Conservation (phyloP, 2,888 invertebrate species). For the Phrixothrix hirtus region DNA sequence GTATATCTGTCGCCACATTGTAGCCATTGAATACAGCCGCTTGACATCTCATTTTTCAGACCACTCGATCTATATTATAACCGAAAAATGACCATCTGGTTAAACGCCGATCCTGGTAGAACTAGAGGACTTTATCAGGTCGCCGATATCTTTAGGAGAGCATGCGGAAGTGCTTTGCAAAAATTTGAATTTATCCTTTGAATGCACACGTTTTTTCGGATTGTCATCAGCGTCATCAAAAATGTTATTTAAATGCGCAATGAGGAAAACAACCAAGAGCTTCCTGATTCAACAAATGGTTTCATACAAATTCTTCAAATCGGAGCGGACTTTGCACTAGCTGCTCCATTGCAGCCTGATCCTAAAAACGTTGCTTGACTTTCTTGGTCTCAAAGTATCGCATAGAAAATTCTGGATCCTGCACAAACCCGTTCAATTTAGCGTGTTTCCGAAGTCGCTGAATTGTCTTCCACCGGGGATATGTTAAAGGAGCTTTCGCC, state of each 20-base stretch:
- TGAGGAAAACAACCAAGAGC: not conserved
- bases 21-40: too few relatives aligned
- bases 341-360: not conserved
- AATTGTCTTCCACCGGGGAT: constrained; percentile 2
- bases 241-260: constrained; percentile 2
- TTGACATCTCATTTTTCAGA: too few relatives aligned
- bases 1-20: constrained; percentile 47
- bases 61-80: constrained; percentile 45
- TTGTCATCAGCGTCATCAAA: constrained; percentile 16
- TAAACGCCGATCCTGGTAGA: constrained; percentile 8
- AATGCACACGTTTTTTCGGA: constrained; percentile 22
- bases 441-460: not conserved
- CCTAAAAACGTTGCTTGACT: constrained; percentile 1
- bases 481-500: constrained; percentile 3
- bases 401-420: not conserved
- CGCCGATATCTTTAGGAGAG: constrained; percentile 15
- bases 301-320: too few relatives aligned
- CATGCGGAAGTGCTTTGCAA: constrained; percentile 8
- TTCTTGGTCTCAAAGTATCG: not conserved
- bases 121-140: constrained; percentile 2
- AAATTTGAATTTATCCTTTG: constrained; percentile 15
- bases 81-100: too few relatives aligned
- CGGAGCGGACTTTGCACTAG: too few relatives aligned
- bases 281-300: too few relatives aligned
- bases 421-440: too few relatives aligned